Evolutionary conservation across 2,888 invertebrate species (phyloP).

Genomic region (Antheraea yamamai): DNA sequence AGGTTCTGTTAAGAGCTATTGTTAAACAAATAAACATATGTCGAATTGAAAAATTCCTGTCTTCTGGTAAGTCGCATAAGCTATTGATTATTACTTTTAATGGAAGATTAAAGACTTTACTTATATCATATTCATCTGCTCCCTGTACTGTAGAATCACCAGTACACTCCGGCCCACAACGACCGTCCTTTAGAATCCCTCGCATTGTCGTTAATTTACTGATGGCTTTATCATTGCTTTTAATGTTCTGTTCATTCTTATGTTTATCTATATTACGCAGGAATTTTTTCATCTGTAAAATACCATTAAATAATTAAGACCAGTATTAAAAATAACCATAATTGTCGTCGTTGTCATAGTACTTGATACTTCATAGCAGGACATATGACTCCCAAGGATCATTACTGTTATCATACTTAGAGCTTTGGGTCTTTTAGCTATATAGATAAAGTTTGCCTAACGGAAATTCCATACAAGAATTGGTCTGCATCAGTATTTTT

Average conservation of each 20-base stretch:
- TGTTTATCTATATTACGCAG: conserved; percentile 76
- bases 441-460: not conserved
- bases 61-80: not conserved
- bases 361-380: not conserved
- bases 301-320: not conserved
- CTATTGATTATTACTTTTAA: not conserved
- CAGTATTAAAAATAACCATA: not conserved
- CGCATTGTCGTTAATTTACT: conserved; percentile 72
- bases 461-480: not conserved
- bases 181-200: conserved; percentile 71
- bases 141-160: conserved; percentile 66
- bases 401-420: not conserved
- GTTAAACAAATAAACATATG: too few species aligned
- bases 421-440: not conserved
- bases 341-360: not conserved
- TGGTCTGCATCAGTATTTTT: not conserved
- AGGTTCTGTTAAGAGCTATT: too few species aligned
- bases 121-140: conserved; percentile 44
- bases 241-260: conserved; percentile 64
- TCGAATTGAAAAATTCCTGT: too few species aligned
- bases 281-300: conserved; percentile 65
- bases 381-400: not conserved
- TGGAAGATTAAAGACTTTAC: not conserved
- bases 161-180: conserved; percentile 72
- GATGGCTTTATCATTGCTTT: conserved; percentile 59